Evolutionary conservation across 2,888 invertebrate species (phyloP).

Genomic region (Eupithecia centaureata): DNA sequence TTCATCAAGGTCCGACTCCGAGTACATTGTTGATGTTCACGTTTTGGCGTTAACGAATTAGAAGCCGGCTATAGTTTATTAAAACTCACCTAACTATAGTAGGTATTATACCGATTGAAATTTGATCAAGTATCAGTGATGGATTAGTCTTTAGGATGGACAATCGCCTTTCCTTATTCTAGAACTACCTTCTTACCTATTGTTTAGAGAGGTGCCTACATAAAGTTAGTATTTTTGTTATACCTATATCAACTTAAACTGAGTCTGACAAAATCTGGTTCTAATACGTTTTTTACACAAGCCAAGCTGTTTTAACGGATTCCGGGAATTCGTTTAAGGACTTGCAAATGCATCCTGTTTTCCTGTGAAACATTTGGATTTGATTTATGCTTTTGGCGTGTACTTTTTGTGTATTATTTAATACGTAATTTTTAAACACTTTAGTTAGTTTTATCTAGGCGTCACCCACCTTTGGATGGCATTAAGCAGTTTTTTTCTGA

Average conservation of each 20-base stretch:
- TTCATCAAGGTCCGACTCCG: too few relatives aligned
- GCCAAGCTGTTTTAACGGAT: constrained; percentile 21
- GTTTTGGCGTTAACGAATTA: too few relatives aligned
- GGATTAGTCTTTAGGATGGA: neutral
- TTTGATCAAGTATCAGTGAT: too few relatives aligned
- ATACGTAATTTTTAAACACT: neutral
- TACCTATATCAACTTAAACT: neutral
- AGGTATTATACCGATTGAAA: too few relatives aligned
- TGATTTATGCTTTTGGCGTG: constrained; percentile 12
- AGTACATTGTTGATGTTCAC: too few relatives aligned
- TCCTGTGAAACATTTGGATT: constrained; percentile 19
- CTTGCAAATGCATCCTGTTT: constrained; percentile 14
- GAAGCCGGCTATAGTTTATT: too few relatives aligned
- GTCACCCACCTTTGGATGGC: neutral
- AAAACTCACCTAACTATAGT: too few relatives aligned
- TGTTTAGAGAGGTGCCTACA: neutral
- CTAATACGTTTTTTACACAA: constrained; percentile 1
- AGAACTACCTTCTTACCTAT: neutral
- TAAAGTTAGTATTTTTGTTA: neutral
- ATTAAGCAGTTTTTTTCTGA: neutral
- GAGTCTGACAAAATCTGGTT: constrained; percentile 5
- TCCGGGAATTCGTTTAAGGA: constrained; percentile 22
- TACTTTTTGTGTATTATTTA: constrained; percentile 1
- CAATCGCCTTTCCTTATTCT: neutral
- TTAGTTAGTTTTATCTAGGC: neutral